phyloP scores from a whole-genome alignment of 1,140 invertebrate species.

The Thaumetopoea pityocampa region DNA sequence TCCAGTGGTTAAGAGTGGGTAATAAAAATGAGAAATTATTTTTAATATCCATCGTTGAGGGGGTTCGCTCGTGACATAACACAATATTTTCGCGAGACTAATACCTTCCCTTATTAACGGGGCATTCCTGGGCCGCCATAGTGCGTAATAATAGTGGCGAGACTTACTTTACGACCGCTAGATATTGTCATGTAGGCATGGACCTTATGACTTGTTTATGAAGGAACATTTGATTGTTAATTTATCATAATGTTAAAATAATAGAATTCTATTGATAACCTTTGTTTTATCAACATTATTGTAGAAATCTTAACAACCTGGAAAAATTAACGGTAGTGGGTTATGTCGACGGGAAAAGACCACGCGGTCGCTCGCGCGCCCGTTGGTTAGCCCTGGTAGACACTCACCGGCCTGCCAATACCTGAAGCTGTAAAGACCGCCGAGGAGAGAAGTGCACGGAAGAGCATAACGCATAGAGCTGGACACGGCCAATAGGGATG shows the following conservation, averaged over 20 bases:
- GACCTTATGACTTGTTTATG: background rate
- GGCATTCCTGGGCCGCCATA: slow-evolving; percentile 48
- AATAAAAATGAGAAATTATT: slow-evolving; percentile 56
- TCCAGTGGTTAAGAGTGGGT: slow-evolving; percentile 25
- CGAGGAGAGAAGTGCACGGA: too few species aligned
- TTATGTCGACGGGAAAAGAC: too few species aligned
- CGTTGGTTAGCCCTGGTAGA: too few species aligned
- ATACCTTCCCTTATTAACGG: slow-evolving; percentile 52
- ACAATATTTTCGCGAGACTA: slow-evolving; percentile 53
- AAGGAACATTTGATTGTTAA: background rate
- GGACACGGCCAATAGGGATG: too few species aligned
- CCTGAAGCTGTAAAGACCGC: too few species aligned
- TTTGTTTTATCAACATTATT: too few species aligned
- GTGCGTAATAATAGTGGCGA: slow-evolving; percentile 50
- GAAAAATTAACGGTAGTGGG: too few species aligned
- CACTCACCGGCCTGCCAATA: too few species aligned
- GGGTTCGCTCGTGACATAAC: slow-evolving; percentile 32
- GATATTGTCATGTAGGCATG: slow-evolving; percentile 33
- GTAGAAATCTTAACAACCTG: too few species aligned
- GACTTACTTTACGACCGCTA: slow-evolving; percentile 55
- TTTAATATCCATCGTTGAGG: slow-evolving; percentile 38
- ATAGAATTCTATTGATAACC: too few species aligned
- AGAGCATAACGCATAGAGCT: too few species aligned
- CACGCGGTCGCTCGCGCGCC: too few species aligned
- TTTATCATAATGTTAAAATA: background rate